Base-by-base conservation (phyloP, 2,797 vertebrate species). In the Neostethus bicornis region DNA sequence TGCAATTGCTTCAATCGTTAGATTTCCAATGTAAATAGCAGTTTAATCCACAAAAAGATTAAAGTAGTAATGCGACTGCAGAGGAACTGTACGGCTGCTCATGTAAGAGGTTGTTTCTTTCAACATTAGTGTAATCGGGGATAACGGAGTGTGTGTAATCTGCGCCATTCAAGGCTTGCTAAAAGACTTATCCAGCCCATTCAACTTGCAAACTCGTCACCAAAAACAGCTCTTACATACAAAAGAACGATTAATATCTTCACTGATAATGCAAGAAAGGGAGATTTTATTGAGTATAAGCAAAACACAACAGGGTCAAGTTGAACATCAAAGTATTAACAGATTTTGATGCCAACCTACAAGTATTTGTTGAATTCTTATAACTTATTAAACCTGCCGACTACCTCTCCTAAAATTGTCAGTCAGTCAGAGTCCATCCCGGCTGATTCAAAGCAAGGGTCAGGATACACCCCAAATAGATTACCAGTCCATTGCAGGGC, bases 101-200 rank as follows among this genome's bases (percentile, higher is more conserved):
- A 44, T 23, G 26, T 79, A 70, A 57, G 73, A 52, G 31, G 43
- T 59, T 57, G 81, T 80, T 80, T 46, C 61, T 61, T 63, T 31
- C 47, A 55, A 66, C 0, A 13, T 32, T 42, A 16, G 57, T 47
- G 51, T 84, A 79, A 74, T 72, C 75, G 49, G 72, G 80, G 75
- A 70, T 79, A 70, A 67, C 73, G 51, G 60, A 58, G 65, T 60
- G 78, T 74, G 58, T 84, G 81, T 83, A 86, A 85, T 84, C 81
- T 51, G 55, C 51, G 61, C 73, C 67, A 83, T 87, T 85, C 79
- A 81, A 70, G 67, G 60, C 41, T 41, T 1, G 9, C 70, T 77
- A 70, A 78, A 55, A 60, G 63, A 75, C 74, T 83, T 80, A 83
- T 75, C 79, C 79, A 46, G 43, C 51, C 75, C 66, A 77, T 87